These are phyloP conservation scores for Anneissia japonica DNA, from an alignment of 35 echinoderm and acorn worm genomes.

Conservation along the genomic window DNA sequence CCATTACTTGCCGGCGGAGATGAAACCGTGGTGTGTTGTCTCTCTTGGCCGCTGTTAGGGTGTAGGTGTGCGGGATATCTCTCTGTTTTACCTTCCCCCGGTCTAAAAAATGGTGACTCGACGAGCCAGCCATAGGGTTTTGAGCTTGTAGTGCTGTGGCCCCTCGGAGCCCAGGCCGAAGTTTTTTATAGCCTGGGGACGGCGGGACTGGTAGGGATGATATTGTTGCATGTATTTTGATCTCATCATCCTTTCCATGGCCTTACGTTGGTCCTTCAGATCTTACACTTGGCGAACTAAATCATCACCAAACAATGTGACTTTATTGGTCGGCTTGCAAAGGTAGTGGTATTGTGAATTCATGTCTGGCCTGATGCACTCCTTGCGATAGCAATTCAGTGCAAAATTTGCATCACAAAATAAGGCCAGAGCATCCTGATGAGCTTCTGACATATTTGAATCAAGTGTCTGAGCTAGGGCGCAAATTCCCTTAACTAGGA, in stretches of 20 bases:
- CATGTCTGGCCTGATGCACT: conserved; percentile 8
- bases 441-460: neutral
- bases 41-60: too few species aligned
- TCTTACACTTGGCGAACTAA: conserved; percentile 33
- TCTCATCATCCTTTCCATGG: conserved; percentile 6
- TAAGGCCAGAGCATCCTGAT: conserved; percentile 8
- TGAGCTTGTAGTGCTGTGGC: too few species aligned
- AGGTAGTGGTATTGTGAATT: neutral
- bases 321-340: conserved; percentile 31
- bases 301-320: conserved; percentile 42
- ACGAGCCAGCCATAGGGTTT: too few species aligned
- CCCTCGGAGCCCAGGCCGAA: too few species aligned
- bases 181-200: too few species aligned
- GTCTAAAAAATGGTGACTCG: too few species aligned
- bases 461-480: neutral
- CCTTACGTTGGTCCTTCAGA: conserved; percentile 19
- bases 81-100: too few species aligned
- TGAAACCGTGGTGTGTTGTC: too few species aligned
- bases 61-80: too few species aligned
- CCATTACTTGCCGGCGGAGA: too few species aligned
- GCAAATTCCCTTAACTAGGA: neutral
- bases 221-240: too few species aligned
- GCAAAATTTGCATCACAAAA: conserved; percentile 32
- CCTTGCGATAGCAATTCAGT: conserved; percentile 13
- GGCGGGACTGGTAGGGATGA: too few species aligned